Conservation (phyloP, 2,888 invertebrate genomes). For the Campoplex nolae region DNA sequence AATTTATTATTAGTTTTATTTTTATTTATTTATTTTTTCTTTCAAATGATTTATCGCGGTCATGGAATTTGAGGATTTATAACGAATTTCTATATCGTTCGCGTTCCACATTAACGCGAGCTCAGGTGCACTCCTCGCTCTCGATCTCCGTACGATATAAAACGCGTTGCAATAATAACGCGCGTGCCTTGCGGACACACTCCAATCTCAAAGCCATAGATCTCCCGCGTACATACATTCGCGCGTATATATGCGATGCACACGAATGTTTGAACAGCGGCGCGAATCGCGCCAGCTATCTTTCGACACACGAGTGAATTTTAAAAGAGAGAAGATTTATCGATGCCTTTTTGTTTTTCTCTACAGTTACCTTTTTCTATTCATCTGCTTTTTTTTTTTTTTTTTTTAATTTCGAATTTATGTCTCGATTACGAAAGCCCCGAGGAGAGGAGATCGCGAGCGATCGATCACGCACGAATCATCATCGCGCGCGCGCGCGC, state of each 20-base stretch:
- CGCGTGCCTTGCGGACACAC: slow-evolving; percentile 36
- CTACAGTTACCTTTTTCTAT: background rate
- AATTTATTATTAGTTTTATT: background rate
- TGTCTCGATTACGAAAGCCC: background rate
- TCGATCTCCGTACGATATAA: slow-evolving; percentile 61
- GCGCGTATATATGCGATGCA: background rate
- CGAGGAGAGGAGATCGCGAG: slow-evolving; percentile 1
- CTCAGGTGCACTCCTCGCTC: slow-evolving; percentile 62
- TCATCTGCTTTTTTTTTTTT: background rate
- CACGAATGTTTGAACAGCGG: background rate
- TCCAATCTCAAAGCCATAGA: slow-evolving; percentile 33
- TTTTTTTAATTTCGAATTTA: background rate
- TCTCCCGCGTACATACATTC: slow-evolving; percentile 16
- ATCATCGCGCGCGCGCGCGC: background rate
- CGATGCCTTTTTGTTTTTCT: background rate
- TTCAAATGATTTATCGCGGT: slow-evolving; percentile 24
- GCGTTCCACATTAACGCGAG: slow-evolving; percentile 69
- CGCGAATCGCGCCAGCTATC: slow-evolving; percentile 41
- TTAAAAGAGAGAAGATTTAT: slow-evolving; percentile 21
- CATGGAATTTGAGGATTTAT: slow-evolving; percentile 60
- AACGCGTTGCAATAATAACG: slow-evolving; percentile 43
- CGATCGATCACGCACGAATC: slow-evolving; percentile 12
- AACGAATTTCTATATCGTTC: slow-evolving; percentile 58
- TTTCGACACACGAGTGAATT: slow-evolving; percentile 44
- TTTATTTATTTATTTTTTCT: background rate